Evolutionary conservation across 2,797 vertebrate genomes (phyloP).

Genomic region (Pampus argenteus): DNA sequence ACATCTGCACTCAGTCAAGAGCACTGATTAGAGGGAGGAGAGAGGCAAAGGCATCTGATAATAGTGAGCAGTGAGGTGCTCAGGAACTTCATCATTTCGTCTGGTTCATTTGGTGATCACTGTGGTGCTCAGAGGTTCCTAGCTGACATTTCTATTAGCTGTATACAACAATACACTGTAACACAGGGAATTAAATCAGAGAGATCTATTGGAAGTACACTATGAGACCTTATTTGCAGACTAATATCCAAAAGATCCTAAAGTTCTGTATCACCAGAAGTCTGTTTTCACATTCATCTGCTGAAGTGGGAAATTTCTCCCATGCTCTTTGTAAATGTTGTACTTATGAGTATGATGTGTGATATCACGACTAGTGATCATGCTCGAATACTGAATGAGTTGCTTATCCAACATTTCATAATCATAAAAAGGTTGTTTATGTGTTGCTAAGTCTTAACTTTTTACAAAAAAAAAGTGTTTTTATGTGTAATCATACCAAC

Average conservation of each 20-base stretch:
- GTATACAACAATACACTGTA: constrained; percentile 4
- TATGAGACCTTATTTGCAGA: neutral
- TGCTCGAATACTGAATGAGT: no score
- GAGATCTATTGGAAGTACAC: neutral
- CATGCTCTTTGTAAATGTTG: no score
- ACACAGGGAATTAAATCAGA: neutral
- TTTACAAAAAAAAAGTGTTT: no score
- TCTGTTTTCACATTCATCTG: no score
- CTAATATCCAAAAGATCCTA: no score
- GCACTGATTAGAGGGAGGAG: constrained; percentile 75
- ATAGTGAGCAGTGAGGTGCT: constrained; percentile 62
- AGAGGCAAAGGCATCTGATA: constrained; percentile 54
- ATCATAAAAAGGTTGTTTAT: no score
- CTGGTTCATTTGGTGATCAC: constrained; percentile 60
- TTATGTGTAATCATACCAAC: neutral
- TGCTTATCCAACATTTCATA: no score
- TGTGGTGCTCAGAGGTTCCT: constrained; percentile 47
- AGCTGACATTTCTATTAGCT: constrained; percentile 54
- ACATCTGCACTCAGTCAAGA: constrained; percentile 84
- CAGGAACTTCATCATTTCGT: constrained; percentile 52
- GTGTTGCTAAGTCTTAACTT: no score
- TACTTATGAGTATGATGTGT: no score
- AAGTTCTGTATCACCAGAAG: no score
- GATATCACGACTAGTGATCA: no score
- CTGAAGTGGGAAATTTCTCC: no score